phyloP scores from a whole-genome alignment of 1,140 invertebrate genomes.

The Oscheius sp. region DNA sequence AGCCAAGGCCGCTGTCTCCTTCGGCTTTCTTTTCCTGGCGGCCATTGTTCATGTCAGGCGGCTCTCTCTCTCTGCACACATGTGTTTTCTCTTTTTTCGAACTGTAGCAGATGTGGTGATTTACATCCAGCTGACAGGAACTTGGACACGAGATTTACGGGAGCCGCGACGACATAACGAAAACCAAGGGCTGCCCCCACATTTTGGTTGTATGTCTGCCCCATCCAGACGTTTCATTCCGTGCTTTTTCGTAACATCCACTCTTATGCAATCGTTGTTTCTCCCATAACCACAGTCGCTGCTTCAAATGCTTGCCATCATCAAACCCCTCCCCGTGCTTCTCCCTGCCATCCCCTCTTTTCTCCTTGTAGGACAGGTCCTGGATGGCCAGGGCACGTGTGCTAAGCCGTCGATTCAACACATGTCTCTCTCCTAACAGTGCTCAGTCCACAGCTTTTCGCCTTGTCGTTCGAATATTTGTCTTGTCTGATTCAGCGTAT shows the following conservation, averaged over 20 bases:
- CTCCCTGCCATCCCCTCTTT: neutral
- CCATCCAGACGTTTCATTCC: too few species aligned
- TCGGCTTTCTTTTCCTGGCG: neutral
- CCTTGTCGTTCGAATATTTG: neutral
- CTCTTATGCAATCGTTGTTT: too few species aligned
- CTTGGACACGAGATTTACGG: too few species aligned
- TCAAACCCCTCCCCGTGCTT: too few species aligned
- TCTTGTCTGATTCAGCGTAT: neutral
- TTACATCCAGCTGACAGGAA: too few species aligned
- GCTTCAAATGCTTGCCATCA: too few species aligned
- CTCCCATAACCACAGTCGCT: too few species aligned
- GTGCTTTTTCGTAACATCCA: too few species aligned
- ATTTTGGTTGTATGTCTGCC: too few species aligned
- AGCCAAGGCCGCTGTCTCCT: neutral
- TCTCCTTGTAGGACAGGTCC: neutral
- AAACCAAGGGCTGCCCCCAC: too few species aligned
- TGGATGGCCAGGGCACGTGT: neutral
- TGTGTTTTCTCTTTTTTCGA: neutral
- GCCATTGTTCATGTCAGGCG: neutral
- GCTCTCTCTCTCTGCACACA: neutral
- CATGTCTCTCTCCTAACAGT: constrained; percentile 2
- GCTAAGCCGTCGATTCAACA: constrained; percentile 3
- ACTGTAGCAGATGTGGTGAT: constrained; percentile 1
- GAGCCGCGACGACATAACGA: too few species aligned
- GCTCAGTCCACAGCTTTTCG: neutral